Conservation (phyloP, 2,113 vertebrate genomes). For the Felis catus region DNA sequence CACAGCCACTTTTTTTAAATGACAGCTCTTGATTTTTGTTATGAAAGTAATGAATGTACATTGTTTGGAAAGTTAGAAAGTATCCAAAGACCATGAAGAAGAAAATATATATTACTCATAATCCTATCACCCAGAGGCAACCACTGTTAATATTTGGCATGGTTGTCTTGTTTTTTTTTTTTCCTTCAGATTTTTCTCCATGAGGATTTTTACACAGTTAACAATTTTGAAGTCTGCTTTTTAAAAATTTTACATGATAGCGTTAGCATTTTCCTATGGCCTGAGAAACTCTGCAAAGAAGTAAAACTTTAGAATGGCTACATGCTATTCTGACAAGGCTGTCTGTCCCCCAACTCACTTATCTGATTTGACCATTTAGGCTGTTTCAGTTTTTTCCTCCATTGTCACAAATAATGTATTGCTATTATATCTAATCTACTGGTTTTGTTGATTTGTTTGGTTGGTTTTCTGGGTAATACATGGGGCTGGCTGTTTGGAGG, state of each 20-base stretch:
- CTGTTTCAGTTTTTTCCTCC: neutral
- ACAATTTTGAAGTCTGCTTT: slow-evolving; percentile 9
- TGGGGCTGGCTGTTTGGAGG: neutral
- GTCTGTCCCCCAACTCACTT: neutral
- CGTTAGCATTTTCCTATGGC: neutral
- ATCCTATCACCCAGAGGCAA: slow-evolving; percentile 10
- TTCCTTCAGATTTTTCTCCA: neutral
- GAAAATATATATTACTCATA: slow-evolving; percentile 17
- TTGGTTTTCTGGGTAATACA: neutral
- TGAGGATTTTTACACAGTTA: slow-evolving; percentile 28
- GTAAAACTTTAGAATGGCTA: neutral
- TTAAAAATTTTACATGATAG: neutral
- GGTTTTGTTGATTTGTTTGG: neutral
- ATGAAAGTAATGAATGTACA: slow-evolving; percentile 30
- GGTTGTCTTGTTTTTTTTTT: neutral
- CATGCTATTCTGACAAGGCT: neutral
- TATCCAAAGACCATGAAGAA: neutral
- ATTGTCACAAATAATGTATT: neutral
- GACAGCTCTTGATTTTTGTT: slow-evolving; percentile 32
- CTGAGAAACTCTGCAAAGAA: neutral
- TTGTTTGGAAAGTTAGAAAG: slow-evolving; percentile 9
- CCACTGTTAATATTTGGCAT: slow-evolving; percentile 11
- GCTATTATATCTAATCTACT: neutral
- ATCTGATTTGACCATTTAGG: neutral
- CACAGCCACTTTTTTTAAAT: neutral